A percentile compares a stretch with the other conserved stretches of the same genome.
phyloP scores from a whole-genome alignment of 2,888 invertebrate genomes.

The Cephus spinipes region DNA sequence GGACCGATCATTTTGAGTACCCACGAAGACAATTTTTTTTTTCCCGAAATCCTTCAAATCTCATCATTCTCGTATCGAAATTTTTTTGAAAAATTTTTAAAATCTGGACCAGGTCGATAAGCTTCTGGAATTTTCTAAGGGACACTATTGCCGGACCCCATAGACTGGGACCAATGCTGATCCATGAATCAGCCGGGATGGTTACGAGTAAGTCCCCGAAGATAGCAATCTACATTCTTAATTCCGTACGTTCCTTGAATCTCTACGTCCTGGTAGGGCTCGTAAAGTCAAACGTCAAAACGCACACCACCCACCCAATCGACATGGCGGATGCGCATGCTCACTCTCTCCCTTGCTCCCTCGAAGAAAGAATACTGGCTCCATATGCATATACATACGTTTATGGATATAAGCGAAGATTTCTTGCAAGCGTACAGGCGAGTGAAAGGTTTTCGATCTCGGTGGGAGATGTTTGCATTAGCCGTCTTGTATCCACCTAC shows the following conservation, averaged over 20 bases:
- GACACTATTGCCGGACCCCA: not conserved
- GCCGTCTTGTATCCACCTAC: constrained; percentile 24
- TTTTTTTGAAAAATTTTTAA: not conserved
- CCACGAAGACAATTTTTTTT: not conserved
- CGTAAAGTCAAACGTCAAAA: constrained; percentile 29
- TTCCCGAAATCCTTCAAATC: no score
- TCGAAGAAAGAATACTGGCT: not conserved
- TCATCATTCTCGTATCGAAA: not conserved
- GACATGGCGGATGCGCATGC: not conserved
- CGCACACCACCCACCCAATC: constrained; percentile 10
- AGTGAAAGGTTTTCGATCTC: constrained; percentile 29
- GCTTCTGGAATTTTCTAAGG: not conserved
- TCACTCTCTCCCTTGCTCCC: not conserved
- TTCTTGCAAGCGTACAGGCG: constrained; percentile 27
- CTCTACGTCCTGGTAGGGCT: constrained; percentile 24
- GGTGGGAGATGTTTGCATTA: constrained; percentile 31
- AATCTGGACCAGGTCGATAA: not conserved
- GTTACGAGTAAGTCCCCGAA: not conserved
- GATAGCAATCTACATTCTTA: constrained; percentile 43
- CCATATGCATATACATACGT: not conserved
- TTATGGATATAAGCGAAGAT: constrained; percentile 45
- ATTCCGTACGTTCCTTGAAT: constrained; percentile 33
- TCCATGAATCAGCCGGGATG: constrained; percentile 4
- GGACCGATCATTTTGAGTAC: not conserved
- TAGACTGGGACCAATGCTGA: not conserved